Base-by-base conservation (phyloP, 2,888 invertebrate species). In the Hipparchia sbordonii region DNA sequence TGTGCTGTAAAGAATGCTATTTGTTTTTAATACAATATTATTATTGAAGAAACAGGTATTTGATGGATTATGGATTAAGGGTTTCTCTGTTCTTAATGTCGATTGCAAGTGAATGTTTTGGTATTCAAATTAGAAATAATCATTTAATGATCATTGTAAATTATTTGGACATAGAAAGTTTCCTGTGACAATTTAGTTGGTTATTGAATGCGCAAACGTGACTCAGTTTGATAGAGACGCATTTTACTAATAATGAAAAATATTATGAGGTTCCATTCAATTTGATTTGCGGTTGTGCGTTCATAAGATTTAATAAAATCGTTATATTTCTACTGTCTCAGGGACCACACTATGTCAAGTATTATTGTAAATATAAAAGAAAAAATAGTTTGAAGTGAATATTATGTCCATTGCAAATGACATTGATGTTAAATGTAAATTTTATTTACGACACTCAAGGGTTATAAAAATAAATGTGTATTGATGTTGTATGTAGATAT, bases 291-390 rank as follows among this genome's bases (percentile, higher is more conserved):
- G 73, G 56, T 75, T 73, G 76, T 76, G 75, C 77, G 72, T 75
- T 76, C 75, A 78, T 75, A 67, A 67, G 9, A 72, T 72, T 71
- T 65, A 48, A 73, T 56, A 48, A 59, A 67, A 52, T 68, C 52
- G 12, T 10, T 68, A 62, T 67, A 68, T 70, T 67, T 67, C 70
- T 67, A 69, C 57, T 74, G 78, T 81, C 80, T 72, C 79, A 79
- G 81, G 81, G 81, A 79, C 81, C 80, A 80, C 74, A 71, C 79
- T 81, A 80, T 79, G 79, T 84, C 82, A 80, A 85, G 82, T 52
- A 56, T 70, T 81, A 80, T 82, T 92, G 92, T 91, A 90, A 86
- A 91, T 91, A 89, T 82, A 78, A 83, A 83, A 81, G 79, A 81
- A 82, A 79, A 77, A 39, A 23, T 80, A 87, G 85, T 85, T 87